Evolutionary conservation across 1,140 invertebrate species (phyloP), one percentile per base, ranked within the genome.

Genomic region (Armadillidium nasatum): DNA sequence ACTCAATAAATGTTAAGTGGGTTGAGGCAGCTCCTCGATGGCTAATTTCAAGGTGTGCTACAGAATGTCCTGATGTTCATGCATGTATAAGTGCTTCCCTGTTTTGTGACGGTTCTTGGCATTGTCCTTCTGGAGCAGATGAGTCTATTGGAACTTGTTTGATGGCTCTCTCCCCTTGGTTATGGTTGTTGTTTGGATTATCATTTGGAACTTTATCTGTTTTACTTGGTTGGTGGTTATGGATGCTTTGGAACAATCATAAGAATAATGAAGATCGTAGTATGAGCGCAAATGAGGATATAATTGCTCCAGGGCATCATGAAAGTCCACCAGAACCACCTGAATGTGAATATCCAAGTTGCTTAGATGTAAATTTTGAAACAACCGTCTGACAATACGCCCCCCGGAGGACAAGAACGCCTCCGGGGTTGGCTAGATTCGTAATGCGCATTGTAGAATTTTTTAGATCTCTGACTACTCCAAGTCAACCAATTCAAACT

Each of bases 381-480:
- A 80, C 79, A 54, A 80, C 79, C 0, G 79, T 80, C 79, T 80
- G 79, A 80, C 79, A 76, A 80, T 80, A 80, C 79, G 79, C 77
- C 73, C 79, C 79, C 79, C 79, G 79, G 70, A 75, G 76, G 66
- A 74, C 76, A 54, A 72, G 76, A 68, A 46, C 50, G 19, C 79
- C 79, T 76, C 76, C 79, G 79, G 79, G 79, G 79, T 67, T 80
- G 76, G 69, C 74, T 33, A 70, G 73, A 72, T 68, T 80, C 15
- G 33, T 80, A 68, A 73, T 71, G 74, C 76, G 79, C 73, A 72
- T 80, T 68, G 72, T 76, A 67, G 73, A 77, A 45, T 74, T 76
- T 44, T 77, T 78, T 66, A 78, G 77, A 44, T 69, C 76, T 23
- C 78, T 76, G 79, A 80, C 75, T 66, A 69, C 74, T 22, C 69